Percentiles rank a stretch among this genome's conserved stretches.
Evolutionary conservation across 2,113 vertebrate genomes (phyloP).

Genomic region (Origma solitaria): DNA sequence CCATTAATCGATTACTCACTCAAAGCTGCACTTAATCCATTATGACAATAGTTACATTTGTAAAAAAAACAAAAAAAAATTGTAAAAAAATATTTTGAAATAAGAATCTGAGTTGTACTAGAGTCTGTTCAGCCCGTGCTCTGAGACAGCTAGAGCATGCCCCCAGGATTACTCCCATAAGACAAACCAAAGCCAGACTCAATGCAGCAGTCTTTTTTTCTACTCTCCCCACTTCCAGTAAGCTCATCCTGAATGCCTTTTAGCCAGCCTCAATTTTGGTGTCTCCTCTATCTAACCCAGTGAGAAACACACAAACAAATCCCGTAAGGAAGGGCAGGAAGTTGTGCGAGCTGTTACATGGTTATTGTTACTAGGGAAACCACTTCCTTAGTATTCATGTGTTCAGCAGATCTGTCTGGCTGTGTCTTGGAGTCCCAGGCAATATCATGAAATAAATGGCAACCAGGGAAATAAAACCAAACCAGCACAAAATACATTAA

Average conservation of each 20-base stretch:
- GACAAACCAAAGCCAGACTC: background rate
- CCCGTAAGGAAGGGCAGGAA: conserved; percentile 59
- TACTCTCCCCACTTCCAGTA: background rate
- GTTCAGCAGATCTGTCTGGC: conserved; percentile 53
- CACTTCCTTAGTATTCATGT: conserved; percentile 72
- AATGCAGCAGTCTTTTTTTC: background rate
- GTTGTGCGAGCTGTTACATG: conserved; percentile 42
- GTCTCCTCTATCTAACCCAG: conserved; percentile 30
- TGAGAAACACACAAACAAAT: conserved; percentile 61
- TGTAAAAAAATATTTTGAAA: background rate
- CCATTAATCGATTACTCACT: background rate
- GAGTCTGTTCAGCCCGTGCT: background rate
- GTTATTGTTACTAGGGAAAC: conserved; percentile 79
- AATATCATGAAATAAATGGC: conserved; percentile 15
- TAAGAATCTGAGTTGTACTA: background rate
- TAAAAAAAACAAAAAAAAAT: background rate
- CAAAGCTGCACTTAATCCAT: background rate
- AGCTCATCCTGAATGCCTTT: background rate
- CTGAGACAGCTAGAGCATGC: background rate
- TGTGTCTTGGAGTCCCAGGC: conserved; percentile 21
- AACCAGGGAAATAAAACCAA: conserved; percentile 13
- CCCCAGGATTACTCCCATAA: background rate
- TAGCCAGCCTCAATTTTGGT: conserved; percentile 4
- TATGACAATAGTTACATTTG: background rate
- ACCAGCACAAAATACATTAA: background rate